These are phyloP conservation scores for Cephus cinctus DNA, from an alignment of 1,140 invertebrate genomes.

Conservation along the genomic window DNA sequence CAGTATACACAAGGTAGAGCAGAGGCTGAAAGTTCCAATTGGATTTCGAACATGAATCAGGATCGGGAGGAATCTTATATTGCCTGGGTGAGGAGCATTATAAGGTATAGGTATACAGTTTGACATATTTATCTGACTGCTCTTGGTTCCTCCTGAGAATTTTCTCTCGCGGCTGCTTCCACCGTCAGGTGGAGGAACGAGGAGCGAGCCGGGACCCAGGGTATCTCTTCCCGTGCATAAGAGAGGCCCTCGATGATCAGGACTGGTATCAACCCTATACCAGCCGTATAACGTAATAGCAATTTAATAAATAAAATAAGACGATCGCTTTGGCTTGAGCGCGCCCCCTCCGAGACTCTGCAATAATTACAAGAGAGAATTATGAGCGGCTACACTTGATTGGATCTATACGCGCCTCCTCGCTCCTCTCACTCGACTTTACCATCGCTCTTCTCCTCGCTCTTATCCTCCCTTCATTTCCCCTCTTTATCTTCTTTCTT, in stretches of 20 bases:
- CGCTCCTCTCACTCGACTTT: conserved; percentile 10
- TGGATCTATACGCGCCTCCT: conserved; percentile 46
- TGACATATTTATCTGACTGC: conserved; percentile 5
- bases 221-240: no score
- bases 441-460: conserved; percentile 6
- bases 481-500: no score
- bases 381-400: conserved; percentile 48
- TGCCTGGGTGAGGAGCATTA: no score
- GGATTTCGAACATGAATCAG: no score
- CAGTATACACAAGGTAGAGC: no score
- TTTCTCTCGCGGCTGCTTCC: neutral
- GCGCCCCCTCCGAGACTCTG: conserved; percentile 34
- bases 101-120: neutral
- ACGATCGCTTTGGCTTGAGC: conserved; percentile 25
- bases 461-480: conserved; percentile 4
- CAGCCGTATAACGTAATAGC: conserved; percentile 38
- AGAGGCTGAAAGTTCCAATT: no score
- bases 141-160: neutral
- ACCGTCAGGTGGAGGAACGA: neutral
- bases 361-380: conserved; percentile 51
- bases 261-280: conserved; percentile 3
- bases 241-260: no score
- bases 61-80: no score
- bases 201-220: neutral
- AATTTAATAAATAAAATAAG: conserved; percentile 53